Conservation (phyloP, 2,113 vertebrate genomes). For the Felis chaus region DNA sequence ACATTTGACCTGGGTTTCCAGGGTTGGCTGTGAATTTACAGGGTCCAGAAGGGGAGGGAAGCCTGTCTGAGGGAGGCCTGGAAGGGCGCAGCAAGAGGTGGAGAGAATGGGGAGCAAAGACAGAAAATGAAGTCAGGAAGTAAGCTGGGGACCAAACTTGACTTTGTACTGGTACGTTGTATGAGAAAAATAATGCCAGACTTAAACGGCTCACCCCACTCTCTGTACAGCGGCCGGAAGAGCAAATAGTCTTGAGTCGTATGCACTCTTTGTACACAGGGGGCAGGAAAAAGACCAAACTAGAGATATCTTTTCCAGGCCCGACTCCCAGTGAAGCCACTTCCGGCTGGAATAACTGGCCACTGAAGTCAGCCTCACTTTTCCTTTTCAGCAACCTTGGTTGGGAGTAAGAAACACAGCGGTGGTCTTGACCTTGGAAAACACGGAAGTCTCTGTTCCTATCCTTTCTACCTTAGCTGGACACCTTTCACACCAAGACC, state of each 20-base stretch:
- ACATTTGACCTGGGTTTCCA: not conserved
- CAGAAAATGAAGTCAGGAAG: not conserved
- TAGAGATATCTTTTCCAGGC: not conserved
- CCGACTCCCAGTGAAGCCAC: not conserved
- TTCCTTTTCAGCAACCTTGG: not conserved
- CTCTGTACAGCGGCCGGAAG: no score
- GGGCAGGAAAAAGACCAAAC: not conserved
- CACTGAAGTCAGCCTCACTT: not conserved
- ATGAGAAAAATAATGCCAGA: not conserved
- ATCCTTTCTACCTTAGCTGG: not conserved
- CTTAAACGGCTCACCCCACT: not conserved
- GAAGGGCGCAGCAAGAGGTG: not conserved
- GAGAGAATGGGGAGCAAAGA: not conserved
- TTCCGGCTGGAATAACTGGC: not conserved
- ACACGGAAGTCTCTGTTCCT: not conserved
- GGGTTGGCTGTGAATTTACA: not conserved
- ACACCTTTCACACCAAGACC: not conserved
- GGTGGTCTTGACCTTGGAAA: not conserved
- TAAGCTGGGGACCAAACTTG: not conserved
- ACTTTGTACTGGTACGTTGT: not conserved
- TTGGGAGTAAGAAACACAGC: not conserved
- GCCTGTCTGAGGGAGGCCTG: not conserved
- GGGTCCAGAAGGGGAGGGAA: not conserved
- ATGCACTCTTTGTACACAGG: not conserved
- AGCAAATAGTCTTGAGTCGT: not conserved